These are phyloP conservation scores for Mesitornis unicolor DNA, from an alignment of 2,113 vertebrate genomes.

Conservation along the genomic window DNA sequence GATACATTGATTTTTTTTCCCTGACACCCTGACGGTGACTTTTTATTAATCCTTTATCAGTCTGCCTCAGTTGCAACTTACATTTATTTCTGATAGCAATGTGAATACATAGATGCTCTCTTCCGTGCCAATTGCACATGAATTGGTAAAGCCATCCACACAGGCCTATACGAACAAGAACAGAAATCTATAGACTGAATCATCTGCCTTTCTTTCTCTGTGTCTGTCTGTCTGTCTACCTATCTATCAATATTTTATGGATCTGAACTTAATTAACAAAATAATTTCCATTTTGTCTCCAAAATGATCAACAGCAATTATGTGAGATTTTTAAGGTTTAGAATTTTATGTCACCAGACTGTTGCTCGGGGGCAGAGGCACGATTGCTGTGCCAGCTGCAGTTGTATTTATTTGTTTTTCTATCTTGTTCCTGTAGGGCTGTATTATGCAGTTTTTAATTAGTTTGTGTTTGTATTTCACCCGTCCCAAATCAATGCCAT, in stretches of 20 bases:
- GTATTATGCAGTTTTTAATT: slow-evolving; percentile 83
- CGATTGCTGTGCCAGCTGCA: slow-evolving; percentile 75
- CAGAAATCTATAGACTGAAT: not conserved
- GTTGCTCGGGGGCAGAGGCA: slow-evolving; percentile 73
- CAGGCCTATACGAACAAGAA: not conserved
- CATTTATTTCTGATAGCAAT: not conserved
- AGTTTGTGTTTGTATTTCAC: slow-evolving; percentile 79
- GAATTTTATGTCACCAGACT: slow-evolving; percentile 75
- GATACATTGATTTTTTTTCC: fast-evolving
- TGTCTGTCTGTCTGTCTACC: slow-evolving; percentile 1
- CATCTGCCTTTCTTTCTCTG: not conserved
- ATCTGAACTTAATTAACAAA: slow-evolving; percentile 73
- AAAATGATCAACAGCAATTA: slow-evolving; percentile 56
- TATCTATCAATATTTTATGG: slow-evolving; percentile 68
- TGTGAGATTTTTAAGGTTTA: slow-evolving; percentile 63
- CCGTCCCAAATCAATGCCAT: slow-evolving; percentile 80
- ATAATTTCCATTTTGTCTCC: slow-evolving; percentile 67
- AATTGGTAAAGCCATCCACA: not conserved
- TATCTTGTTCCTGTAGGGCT: slow-evolving; percentile 78
- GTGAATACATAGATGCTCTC: not conserved
- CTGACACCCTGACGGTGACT: not conserved
- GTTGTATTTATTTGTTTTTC: slow-evolving; percentile 77
- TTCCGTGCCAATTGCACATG: not conserved
- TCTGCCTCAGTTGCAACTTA: not conserved
- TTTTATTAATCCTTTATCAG: slow-evolving; percentile 4